Conservation (phyloP, 2,888 invertebrate genomes). For the Branchipolynoe longqiensis region DNA sequence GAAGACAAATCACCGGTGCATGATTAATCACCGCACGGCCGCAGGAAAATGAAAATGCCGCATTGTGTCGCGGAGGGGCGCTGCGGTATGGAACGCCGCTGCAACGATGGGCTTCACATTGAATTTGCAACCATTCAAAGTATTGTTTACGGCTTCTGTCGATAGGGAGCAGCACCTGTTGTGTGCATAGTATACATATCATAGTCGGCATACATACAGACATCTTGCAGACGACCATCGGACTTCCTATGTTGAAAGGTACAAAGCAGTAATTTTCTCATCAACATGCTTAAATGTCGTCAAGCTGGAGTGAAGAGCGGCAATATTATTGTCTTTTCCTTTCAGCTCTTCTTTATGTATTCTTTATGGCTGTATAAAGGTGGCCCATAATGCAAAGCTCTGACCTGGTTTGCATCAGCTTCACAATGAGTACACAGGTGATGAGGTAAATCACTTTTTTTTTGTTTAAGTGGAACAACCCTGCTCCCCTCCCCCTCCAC, state of each 20-base stretch:
- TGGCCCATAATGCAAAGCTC: too few species aligned
- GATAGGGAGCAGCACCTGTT: neutral
- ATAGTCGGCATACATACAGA: neutral
- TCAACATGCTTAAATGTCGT: slow-evolving; percentile 9
- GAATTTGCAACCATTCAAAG: slow-evolving; percentile 30
- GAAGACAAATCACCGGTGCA: slow-evolving; percentile 33
- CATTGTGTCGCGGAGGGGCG: slow-evolving; percentile 43
- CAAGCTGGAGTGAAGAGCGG: neutral
- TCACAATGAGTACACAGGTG: too few species aligned
- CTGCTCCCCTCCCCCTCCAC: too few species aligned
- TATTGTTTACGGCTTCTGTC: slow-evolving; percentile 38
- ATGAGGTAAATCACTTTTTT: too few species aligned
- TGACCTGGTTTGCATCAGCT: too few species aligned
- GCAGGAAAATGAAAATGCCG: slow-evolving; percentile 49
- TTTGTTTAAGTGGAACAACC: too few species aligned
- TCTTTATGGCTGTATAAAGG: too few species aligned
- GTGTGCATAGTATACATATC: neutral
- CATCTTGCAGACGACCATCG: neutral
- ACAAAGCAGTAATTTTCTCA: slow-evolving; percentile 24
- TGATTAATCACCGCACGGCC: slow-evolving; percentile 43
- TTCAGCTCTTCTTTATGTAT: neutral
- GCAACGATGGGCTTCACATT: neutral
- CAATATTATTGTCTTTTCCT: neutral
- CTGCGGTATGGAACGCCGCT: slow-evolving; percentile 7
- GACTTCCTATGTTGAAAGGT: slow-evolving; percentile 18